phyloP scores from a whole-genome alignment of 1,140 invertebrate species.

The Vollenhovia emeryi region DNA sequence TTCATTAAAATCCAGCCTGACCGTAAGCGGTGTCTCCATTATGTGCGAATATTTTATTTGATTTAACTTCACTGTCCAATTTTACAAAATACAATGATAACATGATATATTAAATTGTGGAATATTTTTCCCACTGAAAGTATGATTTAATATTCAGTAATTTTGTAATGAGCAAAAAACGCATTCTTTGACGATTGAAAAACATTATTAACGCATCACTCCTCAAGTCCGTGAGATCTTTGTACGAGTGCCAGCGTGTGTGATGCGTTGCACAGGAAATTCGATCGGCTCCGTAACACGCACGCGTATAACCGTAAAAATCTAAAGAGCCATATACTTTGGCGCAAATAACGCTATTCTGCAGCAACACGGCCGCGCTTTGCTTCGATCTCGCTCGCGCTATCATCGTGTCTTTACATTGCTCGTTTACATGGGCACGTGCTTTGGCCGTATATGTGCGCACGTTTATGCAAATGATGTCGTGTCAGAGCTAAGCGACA shows the following conservation, averaged over 20 bases:
- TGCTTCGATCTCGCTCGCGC: not conserved
- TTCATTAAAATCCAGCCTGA: no score
- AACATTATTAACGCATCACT: not conserved
- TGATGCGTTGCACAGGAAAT: not conserved
- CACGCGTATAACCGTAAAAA: slow-evolving; percentile 31
- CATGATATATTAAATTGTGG: not conserved
- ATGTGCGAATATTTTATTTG: no score
- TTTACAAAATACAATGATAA: not conserved
- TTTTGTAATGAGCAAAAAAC: not conserved
- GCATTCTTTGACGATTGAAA: not conserved
- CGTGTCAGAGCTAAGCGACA: slow-evolving; percentile 20
- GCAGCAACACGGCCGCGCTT: not conserved
- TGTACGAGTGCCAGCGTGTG: not conserved
- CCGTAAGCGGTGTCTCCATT: no score
- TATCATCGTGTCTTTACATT: not conserved
- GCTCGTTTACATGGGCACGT: slow-evolving; percentile 13
- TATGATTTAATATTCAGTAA: not conserved
- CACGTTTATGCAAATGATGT: slow-evolving; percentile 20
- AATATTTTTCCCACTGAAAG: not conserved
- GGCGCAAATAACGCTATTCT: slow-evolving; percentile 21
- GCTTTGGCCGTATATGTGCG: not conserved
- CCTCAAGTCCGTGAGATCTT: not conserved
- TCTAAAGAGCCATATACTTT: slow-evolving; percentile 20
- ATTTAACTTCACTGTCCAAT: not conserved
- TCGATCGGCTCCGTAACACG: slow-evolving; percentile 1